Evolutionary conservation across 2,888 invertebrate genomes (phyloP).

Genomic region (Peribatodes rhomboidaria): DNA sequence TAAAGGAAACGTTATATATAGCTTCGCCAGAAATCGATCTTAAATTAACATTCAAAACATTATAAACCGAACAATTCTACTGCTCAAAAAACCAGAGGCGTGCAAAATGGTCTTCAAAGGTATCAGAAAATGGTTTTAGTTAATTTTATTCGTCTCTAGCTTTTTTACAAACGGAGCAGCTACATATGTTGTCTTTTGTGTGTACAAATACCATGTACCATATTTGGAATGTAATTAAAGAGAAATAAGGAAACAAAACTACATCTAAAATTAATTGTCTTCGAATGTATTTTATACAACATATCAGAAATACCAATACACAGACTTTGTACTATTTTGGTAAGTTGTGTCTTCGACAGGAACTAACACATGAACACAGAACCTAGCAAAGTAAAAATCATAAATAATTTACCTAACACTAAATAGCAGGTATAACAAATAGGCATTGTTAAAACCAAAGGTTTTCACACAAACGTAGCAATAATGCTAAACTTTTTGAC

Average conservation of each 20-base stretch:
- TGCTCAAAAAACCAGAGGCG: background rate
- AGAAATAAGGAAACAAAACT: background rate
- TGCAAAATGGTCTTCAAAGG: background rate
- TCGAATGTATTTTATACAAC: background rate
- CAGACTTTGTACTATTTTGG: background rate
- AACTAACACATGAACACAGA: background rate
- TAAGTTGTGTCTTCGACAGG: background rate
- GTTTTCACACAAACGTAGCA: background rate
- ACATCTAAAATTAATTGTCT: background rate
- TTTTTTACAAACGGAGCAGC: background rate
- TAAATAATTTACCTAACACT: too few species aligned
- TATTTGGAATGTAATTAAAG: slow-evolving; percentile 1
- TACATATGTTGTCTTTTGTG: background rate
- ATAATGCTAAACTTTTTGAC: background rate
- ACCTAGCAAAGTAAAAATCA: background rate
- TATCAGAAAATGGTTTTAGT: background rate
- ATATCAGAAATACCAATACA: background rate
- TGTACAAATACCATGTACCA: background rate
- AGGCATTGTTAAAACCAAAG: background rate
- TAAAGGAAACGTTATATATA: too few species aligned
- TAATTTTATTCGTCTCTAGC: background rate
- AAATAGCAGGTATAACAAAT: background rate
- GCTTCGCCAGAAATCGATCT: too few species aligned
- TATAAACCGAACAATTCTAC: too few species aligned
- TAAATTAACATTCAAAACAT: background rate